Base-by-base conservation (phyloP, 2,113 vertebrate species). In the Chaenogobius annularis region DNA sequence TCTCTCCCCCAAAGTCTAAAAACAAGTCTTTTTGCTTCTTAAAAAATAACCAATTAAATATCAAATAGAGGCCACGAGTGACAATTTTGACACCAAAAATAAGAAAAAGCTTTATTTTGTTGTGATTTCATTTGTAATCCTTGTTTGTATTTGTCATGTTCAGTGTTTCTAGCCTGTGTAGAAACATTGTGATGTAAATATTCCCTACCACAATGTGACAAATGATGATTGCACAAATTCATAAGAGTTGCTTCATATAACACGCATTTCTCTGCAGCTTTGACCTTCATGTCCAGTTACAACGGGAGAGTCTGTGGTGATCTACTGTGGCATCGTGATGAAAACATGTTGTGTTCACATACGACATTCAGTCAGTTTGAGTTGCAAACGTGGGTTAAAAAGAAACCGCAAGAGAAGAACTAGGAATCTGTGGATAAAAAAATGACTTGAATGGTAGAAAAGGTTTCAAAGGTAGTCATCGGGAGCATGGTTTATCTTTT, bases 241-340 rank as follows among this genome's bases (percentile, higher is more conserved):
- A 19, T 10, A 54, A 20, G 14, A 52, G 50, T 46, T 46, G 44
- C 44, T 46, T 46, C 44, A 13, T 52, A n/a, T 52, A 7, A n/a
- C 50, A 52, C 19, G 17, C 37, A 40, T 40, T 52, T 52, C 12
- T 26, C 22, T 54, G 17, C 13, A 17, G 47, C 7, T 4, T 12
- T 55, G 1, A 19, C 50, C 37, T 9, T 40, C 37, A 40, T 52
- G 50, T 52, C 19, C 2, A 19, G 19, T 40, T 40, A 31, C 1
- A 55, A 20, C 46, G 2, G 2, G 26, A 75, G 72, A 69, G 72
- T 11, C 61, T 40, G 40, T n/a, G 71, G 14, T 56, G 40, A 79
- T 81, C 73, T 73, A 62, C 22, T 62, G 68, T 63, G 72, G 66
- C 69, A 44, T 15, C 23, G 44, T 61, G 54, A 52, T 66, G 40